phyloP scores from a whole-genome alignment of 2,113 vertebrate species.

The Bucco capensis region DNA sequence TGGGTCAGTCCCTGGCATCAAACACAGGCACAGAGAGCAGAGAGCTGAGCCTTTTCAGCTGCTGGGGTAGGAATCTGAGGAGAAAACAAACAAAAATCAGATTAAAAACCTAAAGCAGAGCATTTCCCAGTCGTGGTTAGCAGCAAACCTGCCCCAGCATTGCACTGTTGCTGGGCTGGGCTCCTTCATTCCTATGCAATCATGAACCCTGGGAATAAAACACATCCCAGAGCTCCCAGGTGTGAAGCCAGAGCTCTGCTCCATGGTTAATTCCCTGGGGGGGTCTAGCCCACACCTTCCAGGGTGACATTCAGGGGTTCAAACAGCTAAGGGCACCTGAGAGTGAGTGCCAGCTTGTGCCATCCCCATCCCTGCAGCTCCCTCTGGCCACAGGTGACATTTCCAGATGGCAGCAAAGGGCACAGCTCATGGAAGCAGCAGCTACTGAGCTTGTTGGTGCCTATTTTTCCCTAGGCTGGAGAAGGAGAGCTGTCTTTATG shows the following conservation, averaged over 20 bases:
- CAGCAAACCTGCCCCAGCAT: background rate
- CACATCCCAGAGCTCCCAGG: rapidly evolving
- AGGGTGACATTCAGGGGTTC: background rate
- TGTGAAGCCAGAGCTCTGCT: background rate
- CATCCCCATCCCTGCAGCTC: background rate
- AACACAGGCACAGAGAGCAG: rapidly evolving
- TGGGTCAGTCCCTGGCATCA: background rate
- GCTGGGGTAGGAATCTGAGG: background rate
- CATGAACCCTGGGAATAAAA: background rate
- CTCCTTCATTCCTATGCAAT: background rate
- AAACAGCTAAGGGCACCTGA: background rate
- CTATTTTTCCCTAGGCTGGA: background rate
- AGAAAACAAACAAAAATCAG: background rate
- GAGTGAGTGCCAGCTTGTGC: rapidly evolving
- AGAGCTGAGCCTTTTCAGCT: background rate
- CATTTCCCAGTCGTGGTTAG: background rate
- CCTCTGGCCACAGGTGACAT: background rate
- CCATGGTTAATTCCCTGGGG: rapidly evolving
- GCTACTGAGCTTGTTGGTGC: background rate
- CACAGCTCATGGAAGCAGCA: background rate
- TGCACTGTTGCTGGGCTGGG: rapidly evolving
- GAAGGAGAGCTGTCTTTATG: background rate
- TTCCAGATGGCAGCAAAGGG: background rate
- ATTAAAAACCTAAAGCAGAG: background rate
- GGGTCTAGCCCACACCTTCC: background rate